Base-by-base conservation (phyloP, 2,888 invertebrate genomes). In the Protodeltote pygarga region DNA sequence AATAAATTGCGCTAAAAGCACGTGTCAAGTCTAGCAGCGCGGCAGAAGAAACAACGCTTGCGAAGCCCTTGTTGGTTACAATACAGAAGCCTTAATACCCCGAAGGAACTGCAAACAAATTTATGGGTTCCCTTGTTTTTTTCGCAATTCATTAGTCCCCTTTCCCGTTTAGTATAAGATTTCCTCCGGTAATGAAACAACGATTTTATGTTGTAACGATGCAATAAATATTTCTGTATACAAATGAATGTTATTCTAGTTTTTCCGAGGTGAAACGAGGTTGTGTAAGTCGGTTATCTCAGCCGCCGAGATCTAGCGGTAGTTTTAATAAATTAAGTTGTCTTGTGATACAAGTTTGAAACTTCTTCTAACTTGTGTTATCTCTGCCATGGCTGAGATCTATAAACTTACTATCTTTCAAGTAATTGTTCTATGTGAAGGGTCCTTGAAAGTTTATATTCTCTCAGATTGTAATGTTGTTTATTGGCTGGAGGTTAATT, bases 51-150 rank as follows among this genome's bases (percentile, higher is more conserved):
- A 77, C 67, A 75, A 76, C 77, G 75, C 64, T 66, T 33, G 15
- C 27, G 40, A 48, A 54, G 44, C 47, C 50, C 54, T 64, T 48
- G 46, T 73, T 73, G 67, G 69, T 75, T 73, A 75, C 79, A 85
- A 86, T 79, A 85, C 68, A 65, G 64, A 59, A 73, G 72, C 67
- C 58, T 73, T 79, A 76, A 77, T 75, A 75, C 72, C 63, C 60
- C 48, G 64, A 58, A 51, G 38, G 65, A n/a, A 71, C 71, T 67
- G 68, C 65, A 65, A 70, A 73, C 61, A 65, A 77, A 83, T 85
- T 81, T 83, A 79, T 79, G 67, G 59, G 64, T 50, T 44, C 61
- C 48, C 55, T 62, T 64, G 58, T 73, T 73, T 72, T 72, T 66
- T 68, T 62, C 37, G 35, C 42, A 53, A 61, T 66, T 68, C 57